Base-by-base conservation (phyloP, 2,113 vertebrate species). In the Crypturellus undulatus region DNA sequence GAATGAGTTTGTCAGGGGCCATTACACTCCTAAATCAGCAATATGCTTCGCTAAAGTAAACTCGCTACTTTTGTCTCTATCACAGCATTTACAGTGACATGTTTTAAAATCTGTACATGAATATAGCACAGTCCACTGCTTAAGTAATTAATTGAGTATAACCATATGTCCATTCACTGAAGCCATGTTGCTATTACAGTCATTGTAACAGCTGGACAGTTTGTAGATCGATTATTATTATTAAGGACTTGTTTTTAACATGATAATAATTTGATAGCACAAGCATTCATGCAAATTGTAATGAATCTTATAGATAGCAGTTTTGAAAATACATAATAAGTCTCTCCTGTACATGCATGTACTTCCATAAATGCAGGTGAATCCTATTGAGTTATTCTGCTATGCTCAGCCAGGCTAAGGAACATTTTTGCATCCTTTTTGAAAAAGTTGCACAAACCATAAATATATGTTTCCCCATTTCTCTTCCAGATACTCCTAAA, bases 11-110 rank as follows among this genome's bases (percentile, higher is more conserved):
- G 42, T 84, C 65, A 96, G 59, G 93, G 81, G 79, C 34, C 77
- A 67, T 87, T 93, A 89, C 68, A 87, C 38, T 79, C 60, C 64
- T 83, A 91, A 94, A 93, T 45, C 54, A 92, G 68, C 75, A 88
- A 92, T 87, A 94, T 72, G 60, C 59, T 92, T 95, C 65, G 78
- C 62, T 69, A 65, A 82, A 90, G 63, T 22, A 92, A 94, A 90
- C 47, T 63, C 64, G 42, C 34, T 77, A 3, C 68, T 87, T 95
- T 89, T 73, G 79, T 65, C 71, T 71, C 43, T 71, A 30, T 92
- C 79, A 72, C 38, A 62, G 63, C 73, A 93, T 85, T 87, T 95
- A 84, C 85, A 92, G 28, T 89, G 79, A 89, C 32, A 38, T 68
- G 91, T 87, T 97, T 65, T 89, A 79, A 94, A 90, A 68, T 52